phyloP scores from a whole-genome alignment of 2,113 vertebrate species.

The Bubo scandiacus region DNA sequence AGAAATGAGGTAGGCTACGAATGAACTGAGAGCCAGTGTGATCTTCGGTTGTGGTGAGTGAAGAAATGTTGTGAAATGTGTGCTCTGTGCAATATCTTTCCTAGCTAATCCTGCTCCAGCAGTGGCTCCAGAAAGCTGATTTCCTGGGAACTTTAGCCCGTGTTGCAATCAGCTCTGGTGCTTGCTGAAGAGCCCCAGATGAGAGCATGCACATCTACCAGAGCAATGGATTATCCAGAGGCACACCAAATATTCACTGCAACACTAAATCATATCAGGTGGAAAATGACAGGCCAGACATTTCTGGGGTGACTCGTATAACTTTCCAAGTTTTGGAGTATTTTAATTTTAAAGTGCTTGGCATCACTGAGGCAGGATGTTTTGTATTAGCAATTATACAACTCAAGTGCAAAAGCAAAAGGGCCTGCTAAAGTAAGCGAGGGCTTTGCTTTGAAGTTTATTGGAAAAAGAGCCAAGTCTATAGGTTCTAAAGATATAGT shows the following conservation, averaged over 20 bases:
- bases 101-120: neutral
- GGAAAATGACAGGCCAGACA: neutral
- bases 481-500: neutral
- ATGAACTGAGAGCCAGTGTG: neutral
- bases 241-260: neutral
- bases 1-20: neutral
- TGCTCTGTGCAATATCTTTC: neutral
- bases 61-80: neutral
- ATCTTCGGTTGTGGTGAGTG: neutral
- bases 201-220: neutral
- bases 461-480: neutral
- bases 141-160: neutral
- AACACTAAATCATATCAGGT: neutral
- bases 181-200: neutral
- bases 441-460: conserved; percentile 16
- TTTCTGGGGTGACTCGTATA: neutral
- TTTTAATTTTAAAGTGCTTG: conserved; percentile 9
- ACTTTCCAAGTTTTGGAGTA: neutral
- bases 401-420: neutral
- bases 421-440: neutral
- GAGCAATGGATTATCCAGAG: neutral
- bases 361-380: neutral
- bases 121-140: neutral
- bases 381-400: conserved; percentile 37
- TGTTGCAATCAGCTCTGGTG: neutral